phyloP scores from a whole-genome alignment of 64 coral and sea anemone species.

The Actinia equina region DNA sequence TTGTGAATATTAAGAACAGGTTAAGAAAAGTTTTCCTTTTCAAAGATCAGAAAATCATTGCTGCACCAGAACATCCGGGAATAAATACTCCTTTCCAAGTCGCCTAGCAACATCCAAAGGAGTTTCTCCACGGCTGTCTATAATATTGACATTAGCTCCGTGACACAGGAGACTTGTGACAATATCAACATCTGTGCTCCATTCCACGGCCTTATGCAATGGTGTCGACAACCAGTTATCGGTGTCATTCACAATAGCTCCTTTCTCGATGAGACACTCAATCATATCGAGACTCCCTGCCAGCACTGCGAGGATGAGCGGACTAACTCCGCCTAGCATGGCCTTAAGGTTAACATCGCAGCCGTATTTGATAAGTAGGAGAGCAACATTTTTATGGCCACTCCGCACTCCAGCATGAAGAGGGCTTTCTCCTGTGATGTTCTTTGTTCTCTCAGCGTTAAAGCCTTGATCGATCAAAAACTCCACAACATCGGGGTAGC shows the following conservation, averaged over 20 bases:
- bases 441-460: constrained; percentile 16
- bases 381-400: constrained; percentile 40
- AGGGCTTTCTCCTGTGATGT: constrained; percentile 48
- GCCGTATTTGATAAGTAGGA: constrained; percentile 17
- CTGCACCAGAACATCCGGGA: not conserved
- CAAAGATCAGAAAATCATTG: not conserved
- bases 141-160: not conserved
- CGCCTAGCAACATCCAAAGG: constrained; percentile 13
- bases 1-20: no score
- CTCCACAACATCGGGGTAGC: constrained; percentile 15
- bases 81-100: not conserved
- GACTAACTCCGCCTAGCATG: constrained; percentile 46
- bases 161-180: not conserved
- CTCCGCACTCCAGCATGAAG: constrained; percentile 54
- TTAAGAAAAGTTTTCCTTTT: no score
- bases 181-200: constrained; percentile 2
- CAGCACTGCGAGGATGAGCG: constrained; percentile 34
- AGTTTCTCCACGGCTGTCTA: constrained; percentile 13
- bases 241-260: constrained; percentile 42
- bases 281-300: constrained; percentile 45
- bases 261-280: constrained; percentile 34
- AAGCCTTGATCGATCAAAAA: constrained; percentile 34
- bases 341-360: constrained; percentile 38
- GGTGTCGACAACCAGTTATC: constrained; percentile 24
- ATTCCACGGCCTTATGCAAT: constrained; percentile 27